These are phyloP conservation scores for Rhinichthys klamathensis DNA, from an alignment of 2,113 vertebrate species.

Conservation along the genomic window DNA sequence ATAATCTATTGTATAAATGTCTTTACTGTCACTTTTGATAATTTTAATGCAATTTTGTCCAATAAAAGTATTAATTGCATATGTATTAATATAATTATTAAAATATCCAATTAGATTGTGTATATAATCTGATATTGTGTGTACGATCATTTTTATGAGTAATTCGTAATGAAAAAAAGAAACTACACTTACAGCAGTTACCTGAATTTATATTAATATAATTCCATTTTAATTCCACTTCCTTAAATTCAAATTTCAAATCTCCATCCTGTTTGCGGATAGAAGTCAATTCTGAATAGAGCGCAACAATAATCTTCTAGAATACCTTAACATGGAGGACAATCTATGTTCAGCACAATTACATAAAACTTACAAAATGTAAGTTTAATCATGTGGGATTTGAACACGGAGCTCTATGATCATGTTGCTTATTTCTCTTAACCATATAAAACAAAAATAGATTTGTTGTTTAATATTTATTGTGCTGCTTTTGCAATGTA, in stretches of 20 bases:
- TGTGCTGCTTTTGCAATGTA: neutral
- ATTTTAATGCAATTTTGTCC: too few species aligned
- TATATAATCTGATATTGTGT: neutral
- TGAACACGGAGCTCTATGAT: neutral
- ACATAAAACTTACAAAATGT: neutral
- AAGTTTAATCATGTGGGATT: neutral
- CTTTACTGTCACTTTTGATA: too few species aligned
- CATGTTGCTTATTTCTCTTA: neutral
- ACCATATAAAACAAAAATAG: neutral
- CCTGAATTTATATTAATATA: neutral
- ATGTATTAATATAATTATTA: too few species aligned
- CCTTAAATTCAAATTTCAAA: neutral
- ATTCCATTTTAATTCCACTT: neutral
- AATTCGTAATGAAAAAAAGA: neutral
- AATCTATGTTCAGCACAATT: too few species aligned
- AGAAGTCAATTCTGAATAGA: neutral
- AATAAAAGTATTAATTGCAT: too few species aligned
- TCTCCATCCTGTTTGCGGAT: neutral
- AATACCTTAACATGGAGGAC: neutral
- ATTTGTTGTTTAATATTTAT: neutral
- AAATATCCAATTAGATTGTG: too few species aligned
- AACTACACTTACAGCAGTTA: neutral
- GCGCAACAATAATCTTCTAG: neutral
- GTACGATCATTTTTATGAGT: neutral
- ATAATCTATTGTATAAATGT: too few species aligned